Percentiles rank a stretch among this genome's conserved stretches.
These are phyloP conservation scores for Microdon myrmicae DNA, from an alignment of 2,888 invertebrate genomes.

Conservation along the genomic window DNA sequence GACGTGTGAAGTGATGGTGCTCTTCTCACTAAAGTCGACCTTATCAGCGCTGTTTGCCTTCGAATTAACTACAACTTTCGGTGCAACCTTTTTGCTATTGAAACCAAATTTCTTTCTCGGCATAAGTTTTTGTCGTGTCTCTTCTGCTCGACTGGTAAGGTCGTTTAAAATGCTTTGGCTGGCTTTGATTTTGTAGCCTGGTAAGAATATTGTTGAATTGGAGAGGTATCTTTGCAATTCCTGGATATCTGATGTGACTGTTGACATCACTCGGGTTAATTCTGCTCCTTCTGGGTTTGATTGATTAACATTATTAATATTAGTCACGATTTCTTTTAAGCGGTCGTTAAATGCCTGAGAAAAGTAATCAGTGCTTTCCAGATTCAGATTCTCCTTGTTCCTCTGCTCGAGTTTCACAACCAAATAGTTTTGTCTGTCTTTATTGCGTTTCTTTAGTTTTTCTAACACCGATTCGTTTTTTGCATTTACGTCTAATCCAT, in stretches of 20 bases:
- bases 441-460: slow-evolving; percentile 64
- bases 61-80: slow-evolving; percentile 56
- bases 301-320: slow-evolving; percentile 68
- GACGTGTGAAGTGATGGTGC: slow-evolving; percentile 48
- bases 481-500: slow-evolving; percentile 32
- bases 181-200: slow-evolving; percentile 82
- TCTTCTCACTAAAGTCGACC: slow-evolving; percentile 57
- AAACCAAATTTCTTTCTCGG: slow-evolving; percentile 91
- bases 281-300: slow-evolving; percentile 66
- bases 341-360: slow-evolving; percentile 76
- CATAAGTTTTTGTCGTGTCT: slow-evolving; percentile 76
- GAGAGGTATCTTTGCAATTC: slow-evolving; percentile 82
- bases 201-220: slow-evolving; percentile 81
- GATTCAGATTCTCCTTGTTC: slow-evolving; percentile 59
- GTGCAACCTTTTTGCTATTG: slow-evolving; percentile 73
- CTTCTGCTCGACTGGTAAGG: slow-evolving; percentile 75
- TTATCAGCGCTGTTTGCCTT: slow-evolving; percentile 54
- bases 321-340: slow-evolving; percentile 73
- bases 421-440: slow-evolving; percentile 64
- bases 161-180: slow-evolving; percentile 80
- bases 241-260: slow-evolving; percentile 77
- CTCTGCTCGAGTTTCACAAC: slow-evolving; percentile 63
- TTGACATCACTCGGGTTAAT: slow-evolving; percentile 72
- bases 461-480: slow-evolving; percentile 63
- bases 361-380: slow-evolving; percentile 73